Evolutionary conservation across 2,113 vertebrate species (phyloP).

Genomic region (Talpa occidentalis): DNA sequence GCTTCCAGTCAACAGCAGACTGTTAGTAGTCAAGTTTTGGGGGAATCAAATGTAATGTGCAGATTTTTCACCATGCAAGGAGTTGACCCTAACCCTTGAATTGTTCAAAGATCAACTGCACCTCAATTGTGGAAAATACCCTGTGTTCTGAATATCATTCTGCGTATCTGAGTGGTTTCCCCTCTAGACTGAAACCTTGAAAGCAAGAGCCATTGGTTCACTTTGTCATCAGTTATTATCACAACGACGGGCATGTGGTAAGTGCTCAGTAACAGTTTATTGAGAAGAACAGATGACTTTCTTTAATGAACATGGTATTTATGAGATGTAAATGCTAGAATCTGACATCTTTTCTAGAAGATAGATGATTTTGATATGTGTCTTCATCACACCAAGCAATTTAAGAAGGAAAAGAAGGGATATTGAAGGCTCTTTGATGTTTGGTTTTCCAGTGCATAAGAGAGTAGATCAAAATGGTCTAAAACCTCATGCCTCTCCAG

Average conservation of each 20-base stretch:
- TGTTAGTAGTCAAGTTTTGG: too few relatives aligned
- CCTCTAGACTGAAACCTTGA: not conserved
- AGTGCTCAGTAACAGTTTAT: not conserved
- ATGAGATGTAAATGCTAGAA: conserved; percentile 18
- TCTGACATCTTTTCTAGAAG: not conserved
- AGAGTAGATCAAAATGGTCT: conserved; percentile 53
- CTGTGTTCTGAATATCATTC: not conserved
- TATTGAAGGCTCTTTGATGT: not conserved
- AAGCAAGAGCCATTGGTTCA: not conserved
- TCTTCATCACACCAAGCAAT: conserved; percentile 5
- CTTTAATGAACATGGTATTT: not conserved
- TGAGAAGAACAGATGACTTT: not conserved
- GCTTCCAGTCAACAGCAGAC: too few relatives aligned
- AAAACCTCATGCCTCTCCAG: conserved; percentile 29
- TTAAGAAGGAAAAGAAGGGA: conserved; percentile 8
- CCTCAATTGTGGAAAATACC: not conserved
- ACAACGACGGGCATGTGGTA: not conserved
- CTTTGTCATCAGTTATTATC: not conserved
- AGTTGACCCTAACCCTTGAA: not conserved
- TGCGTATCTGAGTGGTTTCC: not conserved
- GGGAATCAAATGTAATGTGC: too few relatives aligned
- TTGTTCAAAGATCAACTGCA: not conserved
- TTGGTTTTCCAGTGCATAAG: conserved; percentile 27
- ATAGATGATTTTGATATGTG: not conserved
- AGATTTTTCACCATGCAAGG: too few relatives aligned